phyloP scores from a whole-genome alignment of 1,140 invertebrate species.

The Globodera rostochiensis region DNA sequence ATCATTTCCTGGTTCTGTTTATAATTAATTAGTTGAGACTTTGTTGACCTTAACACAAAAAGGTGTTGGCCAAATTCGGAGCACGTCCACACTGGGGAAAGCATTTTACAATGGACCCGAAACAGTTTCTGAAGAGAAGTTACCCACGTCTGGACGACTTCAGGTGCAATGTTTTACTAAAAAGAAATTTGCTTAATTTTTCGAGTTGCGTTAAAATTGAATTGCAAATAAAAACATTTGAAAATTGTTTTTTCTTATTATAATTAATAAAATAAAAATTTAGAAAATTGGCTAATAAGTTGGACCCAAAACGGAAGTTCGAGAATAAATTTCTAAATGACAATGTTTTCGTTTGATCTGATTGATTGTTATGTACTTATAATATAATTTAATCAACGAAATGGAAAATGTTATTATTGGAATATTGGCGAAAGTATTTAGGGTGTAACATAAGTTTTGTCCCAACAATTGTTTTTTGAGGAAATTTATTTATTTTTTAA shows the following conservation, averaged over 20 bases:
- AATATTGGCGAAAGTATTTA: no score
- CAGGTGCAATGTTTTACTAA: background rate
- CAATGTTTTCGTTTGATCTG: background rate
- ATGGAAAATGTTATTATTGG: no score
- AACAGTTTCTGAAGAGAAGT: background rate
- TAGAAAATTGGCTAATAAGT: background rate
- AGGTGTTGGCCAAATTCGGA: background rate
- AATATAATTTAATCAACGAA: no score
- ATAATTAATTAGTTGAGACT: no score
- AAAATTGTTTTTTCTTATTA: background rate
- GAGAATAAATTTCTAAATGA: background rate
- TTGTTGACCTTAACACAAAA: background rate
- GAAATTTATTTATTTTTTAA: no score
- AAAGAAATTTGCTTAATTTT: no score
- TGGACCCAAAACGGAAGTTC: background rate
- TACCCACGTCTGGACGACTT: slow-evolving; percentile 9
- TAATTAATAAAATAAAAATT: background rate
- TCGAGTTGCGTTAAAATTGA: no score
- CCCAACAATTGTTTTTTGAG: no score
- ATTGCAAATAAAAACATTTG: background rate
- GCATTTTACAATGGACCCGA: slow-evolving; percentile 5
- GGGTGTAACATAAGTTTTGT: no score
- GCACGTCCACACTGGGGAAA: slow-evolving; percentile 24
- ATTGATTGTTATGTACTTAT: no score
- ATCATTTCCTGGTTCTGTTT: no score